These are phyloP conservation scores for Pipistrellus pygmaeus DNA, from an alignment of 2,797 vertebrate genomes.

Conservation along the genomic window DNA sequence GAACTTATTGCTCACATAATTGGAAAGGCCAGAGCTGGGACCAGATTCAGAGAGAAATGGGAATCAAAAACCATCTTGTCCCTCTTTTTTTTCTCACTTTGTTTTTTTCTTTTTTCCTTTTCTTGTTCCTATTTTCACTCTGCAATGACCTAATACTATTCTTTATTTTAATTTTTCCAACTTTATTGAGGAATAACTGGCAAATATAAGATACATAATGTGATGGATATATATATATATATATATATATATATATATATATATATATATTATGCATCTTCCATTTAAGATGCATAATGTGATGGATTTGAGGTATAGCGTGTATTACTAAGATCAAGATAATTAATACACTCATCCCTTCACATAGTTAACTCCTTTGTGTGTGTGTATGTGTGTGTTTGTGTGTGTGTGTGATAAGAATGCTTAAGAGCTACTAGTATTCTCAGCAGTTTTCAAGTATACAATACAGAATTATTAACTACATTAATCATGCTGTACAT, in stretches of 20 bases:
- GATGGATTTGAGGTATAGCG: not conserved
- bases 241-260: not conserved
- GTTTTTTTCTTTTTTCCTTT: not conserved
- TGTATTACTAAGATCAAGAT: not conserved
- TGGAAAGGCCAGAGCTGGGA: not conserved
- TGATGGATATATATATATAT: not conserved
- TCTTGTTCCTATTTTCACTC: not conserved
- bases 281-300: not conserved
- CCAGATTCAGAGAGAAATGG: not conserved
- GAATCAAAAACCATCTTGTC: not conserved
- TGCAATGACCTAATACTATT: not conserved
- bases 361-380: not conserved
- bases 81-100: not conserved
- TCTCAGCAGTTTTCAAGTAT: not conserved
- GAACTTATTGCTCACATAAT: not conserved
- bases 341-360: not conserved
- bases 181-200: not conserved
- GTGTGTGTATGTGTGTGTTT: not conserved
- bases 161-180: not conserved
- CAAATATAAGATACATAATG: not conserved
- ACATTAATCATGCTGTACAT: not conserved
- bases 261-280: not conserved
- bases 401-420: not conserved
- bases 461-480: not conserved
- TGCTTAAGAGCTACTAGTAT: not conserved